Percentiles rank a stretch among this genome's conserved stretches.
Conservation (phyloP, 1,140 invertebrate genomes). For the Ips typographus region DNA sequence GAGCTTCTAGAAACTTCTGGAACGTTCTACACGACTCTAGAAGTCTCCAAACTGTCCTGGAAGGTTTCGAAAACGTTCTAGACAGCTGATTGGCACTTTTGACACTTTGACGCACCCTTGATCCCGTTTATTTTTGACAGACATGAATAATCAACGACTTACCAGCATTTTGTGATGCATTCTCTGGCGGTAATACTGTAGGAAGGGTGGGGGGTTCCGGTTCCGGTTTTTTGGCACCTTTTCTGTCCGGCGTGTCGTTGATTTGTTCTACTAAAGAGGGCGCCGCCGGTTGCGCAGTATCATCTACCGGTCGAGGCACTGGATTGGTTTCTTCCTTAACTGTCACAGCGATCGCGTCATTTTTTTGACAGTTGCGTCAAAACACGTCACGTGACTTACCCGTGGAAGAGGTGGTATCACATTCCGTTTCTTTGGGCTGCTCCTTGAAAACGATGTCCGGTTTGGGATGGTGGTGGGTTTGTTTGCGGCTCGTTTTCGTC, state of each 20-base stretch:
- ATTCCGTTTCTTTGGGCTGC: conserved; percentile 19
- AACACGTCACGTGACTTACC: conserved; percentile 5
- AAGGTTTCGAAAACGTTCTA: no score
- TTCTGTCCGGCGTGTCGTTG: not conserved
- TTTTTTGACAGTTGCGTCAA: not conserved
- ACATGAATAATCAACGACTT: not conserved
- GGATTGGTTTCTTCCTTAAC: conserved; percentile 19
- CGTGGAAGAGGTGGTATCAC: conserved; percentile 22
- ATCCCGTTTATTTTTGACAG: no score
- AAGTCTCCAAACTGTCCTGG: no score
- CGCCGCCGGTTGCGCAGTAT: not conserved
- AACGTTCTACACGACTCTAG: no score
- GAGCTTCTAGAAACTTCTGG: no score
- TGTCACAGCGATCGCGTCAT: not conserved
- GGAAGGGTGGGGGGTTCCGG: not conserved
- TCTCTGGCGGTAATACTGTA: not conserved
- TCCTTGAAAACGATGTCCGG: conserved; percentile 6
- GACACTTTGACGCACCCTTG: no score
- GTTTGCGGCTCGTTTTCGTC: conserved; percentile 42
- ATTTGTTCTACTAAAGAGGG: not conserved
- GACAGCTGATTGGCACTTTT: no score
- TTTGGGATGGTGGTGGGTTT: conserved; percentile 32
- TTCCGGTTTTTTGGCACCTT: conserved; percentile 14
- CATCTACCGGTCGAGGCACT: not conserved
- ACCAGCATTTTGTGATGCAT: conserved; percentile 3